Evolutionary conservation across 2,797 vertebrate species (phyloP).

Genomic region (Sebastes steindachneri): DNA sequence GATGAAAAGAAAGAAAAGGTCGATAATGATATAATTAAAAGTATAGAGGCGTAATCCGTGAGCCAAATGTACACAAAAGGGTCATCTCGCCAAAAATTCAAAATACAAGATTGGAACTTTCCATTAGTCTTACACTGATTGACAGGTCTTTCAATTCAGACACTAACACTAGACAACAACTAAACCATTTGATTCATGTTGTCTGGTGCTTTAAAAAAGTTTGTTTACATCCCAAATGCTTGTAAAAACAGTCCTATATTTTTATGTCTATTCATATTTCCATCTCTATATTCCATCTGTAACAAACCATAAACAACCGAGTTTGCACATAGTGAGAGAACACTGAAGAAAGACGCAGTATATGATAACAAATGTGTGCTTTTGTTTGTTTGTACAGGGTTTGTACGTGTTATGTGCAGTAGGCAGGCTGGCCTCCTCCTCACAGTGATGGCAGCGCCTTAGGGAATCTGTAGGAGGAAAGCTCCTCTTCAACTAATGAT

Average conservation of each 20-base stretch:
- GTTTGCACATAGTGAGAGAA: background rate
- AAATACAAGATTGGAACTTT: background rate
- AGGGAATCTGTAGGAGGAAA: slow-evolving; percentile 72
- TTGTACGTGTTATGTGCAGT: slow-evolving; percentile 47
- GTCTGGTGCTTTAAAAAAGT: background rate
- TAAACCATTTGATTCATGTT: slow-evolving; percentile 3
- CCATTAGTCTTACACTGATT: background rate
- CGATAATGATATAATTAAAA: background rate
- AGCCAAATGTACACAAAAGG: background rate
- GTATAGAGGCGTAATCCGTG: rapidly evolving
- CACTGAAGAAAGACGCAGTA: background rate
- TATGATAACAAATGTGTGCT: slow-evolving; percentile 13
- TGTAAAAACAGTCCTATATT: background rate
- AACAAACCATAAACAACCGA: background rate
- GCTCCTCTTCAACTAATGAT: slow-evolving; percentile 29
- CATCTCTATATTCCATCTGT: too few species aligned
- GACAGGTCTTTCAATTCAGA: background rate
- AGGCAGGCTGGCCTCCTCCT: slow-evolving; percentile 58
- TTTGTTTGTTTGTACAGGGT: slow-evolving; percentile 27
- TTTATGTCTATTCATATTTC: background rate
- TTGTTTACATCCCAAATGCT: slow-evolving; percentile 1
- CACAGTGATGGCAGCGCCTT: slow-evolving; percentile 46
- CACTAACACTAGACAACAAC: background rate
- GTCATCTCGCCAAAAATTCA: background rate
- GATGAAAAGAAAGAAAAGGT: background rate